Evolutionary conservation across 2,888 invertebrate species (phyloP).

Genomic region (Erebia epiphron): DNA sequence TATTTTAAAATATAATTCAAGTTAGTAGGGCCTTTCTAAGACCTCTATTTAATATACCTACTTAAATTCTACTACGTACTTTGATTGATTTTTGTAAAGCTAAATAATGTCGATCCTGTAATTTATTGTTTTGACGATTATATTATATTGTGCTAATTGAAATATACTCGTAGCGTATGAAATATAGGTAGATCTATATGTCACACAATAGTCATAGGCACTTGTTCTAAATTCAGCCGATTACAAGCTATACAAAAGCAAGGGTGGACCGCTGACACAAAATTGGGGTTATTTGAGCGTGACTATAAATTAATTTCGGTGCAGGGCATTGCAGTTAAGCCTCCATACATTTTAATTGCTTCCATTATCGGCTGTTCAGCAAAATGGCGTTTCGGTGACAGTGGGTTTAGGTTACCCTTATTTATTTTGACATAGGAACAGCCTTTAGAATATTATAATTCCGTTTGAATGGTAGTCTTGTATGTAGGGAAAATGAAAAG

Average conservation of each 20-base stretch:
- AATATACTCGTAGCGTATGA: too few relatives aligned
- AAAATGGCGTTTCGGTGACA: slow-evolving; percentile 23
- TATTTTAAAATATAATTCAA: too few relatives aligned
- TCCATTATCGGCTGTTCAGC: slow-evolving; percentile 76
- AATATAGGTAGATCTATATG: neutral
- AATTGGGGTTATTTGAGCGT: slow-evolving; percentile 72
- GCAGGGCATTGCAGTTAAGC: slow-evolving; percentile 79
- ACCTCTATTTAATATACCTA: too few relatives aligned
- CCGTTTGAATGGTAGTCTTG: too few relatives aligned
- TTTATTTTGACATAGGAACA: slow-evolving; percentile 49
- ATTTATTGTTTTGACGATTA: too few relatives aligned
- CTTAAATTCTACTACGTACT: too few relatives aligned
- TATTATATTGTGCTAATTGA: too few relatives aligned
- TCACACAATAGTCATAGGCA: neutral
- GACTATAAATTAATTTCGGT: slow-evolving; percentile 81
- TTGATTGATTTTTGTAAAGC: too few relatives aligned
- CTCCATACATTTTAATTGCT: slow-evolving; percentile 82
- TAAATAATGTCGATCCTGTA: too few relatives aligned
- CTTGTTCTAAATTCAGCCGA: slow-evolving; percentile 53
- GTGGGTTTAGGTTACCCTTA: slow-evolving; percentile 20
- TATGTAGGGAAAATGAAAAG: too few relatives aligned
- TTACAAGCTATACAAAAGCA: slow-evolving; percentile 54
- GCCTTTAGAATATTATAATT: slow-evolving; percentile 3
- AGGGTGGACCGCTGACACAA: slow-evolving; percentile 48
- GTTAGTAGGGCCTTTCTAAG: too few relatives aligned